These are phyloP conservation scores for Aldrovandia affinis DNA, from an alignment of 2,797 vertebrate species.

Conservation along the genomic window DNA sequence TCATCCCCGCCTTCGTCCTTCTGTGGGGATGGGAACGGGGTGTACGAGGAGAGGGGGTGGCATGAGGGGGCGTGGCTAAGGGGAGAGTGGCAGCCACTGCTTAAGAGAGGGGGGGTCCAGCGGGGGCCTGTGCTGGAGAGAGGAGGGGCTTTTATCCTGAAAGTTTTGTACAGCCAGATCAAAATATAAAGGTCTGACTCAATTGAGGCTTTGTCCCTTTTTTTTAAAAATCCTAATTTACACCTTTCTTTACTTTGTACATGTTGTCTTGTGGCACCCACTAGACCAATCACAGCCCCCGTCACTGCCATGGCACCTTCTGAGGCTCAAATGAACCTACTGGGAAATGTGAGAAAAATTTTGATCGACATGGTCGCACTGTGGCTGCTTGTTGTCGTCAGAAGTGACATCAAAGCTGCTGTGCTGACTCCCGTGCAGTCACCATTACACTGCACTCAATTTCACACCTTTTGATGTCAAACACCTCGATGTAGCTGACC, in stretches of 20 bases:
- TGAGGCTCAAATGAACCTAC: not conserved
- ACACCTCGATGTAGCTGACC: too few species aligned
- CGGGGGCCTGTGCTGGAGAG: not conserved
- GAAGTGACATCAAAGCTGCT: not conserved
- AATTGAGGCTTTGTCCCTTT: not conserved
- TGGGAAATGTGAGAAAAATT: not conserved
- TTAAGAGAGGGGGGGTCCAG: not conserved
- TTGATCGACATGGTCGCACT: not conserved
- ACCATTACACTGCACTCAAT: not conserved
- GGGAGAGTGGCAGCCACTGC: not conserved
- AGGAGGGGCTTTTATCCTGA: conserved; percentile 9
- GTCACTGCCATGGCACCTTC: not conserved
- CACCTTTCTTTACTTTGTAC: not conserved
- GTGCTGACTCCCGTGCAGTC: not conserved
- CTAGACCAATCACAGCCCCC: not conserved
- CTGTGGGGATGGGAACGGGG: not conserved
- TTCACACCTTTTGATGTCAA: not conserved
- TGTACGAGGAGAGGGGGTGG: not conserved
- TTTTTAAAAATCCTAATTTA: not conserved
- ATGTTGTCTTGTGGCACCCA: not conserved
- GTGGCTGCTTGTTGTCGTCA: not conserved
- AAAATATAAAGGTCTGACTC: not conserved
- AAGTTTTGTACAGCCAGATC: not conserved
- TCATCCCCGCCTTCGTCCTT: too few species aligned
- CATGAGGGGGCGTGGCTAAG: not conserved